Evolutionary conservation across 2,113 vertebrate species (phyloP).

Genomic region (Oncorhynchus tshawytscha): DNA sequence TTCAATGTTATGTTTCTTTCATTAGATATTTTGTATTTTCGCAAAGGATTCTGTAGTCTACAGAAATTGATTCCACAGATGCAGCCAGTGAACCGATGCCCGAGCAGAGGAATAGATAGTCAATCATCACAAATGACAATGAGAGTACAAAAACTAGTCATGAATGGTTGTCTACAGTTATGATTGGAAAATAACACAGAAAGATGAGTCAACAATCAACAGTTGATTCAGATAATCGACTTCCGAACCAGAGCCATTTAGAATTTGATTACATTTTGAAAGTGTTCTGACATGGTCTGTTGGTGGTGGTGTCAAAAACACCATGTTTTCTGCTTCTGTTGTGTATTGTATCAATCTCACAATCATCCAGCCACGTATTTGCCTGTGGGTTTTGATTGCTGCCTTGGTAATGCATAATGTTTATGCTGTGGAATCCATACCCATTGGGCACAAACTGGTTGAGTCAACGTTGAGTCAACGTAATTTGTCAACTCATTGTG

Average conservation of each 20-base stretch:
- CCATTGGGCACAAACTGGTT: too few species aligned
- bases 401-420: constrained; percentile 1
- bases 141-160: background rate
- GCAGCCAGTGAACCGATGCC: constrained; percentile 12
- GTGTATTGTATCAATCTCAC: background rate
- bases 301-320: background rate
- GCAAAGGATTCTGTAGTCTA: too few species aligned
- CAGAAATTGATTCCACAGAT: constrained; percentile 5
- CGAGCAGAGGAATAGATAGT: constrained; percentile 9
- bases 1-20: background rate
- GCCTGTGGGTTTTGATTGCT: background rate
- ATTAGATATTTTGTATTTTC: background rate
- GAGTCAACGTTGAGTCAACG: too few species aligned
- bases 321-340: background rate
- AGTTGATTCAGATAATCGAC: constrained; percentile 17
- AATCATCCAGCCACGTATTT: too few species aligned
- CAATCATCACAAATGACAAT: constrained; percentile 11
- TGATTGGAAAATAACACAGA: constrained; percentile 12
- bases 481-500: too few species aligned
- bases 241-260: constrained; percentile 16
- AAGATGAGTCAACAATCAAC: constrained; percentile 17
- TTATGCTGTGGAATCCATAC: background rate
- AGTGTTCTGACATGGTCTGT: background rate
- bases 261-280: constrained; percentile 25
- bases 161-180: constrained; percentile 19